Evolutionary conservation across 2,888 invertebrate species (phyloP).

Genomic region (Oligia fasciuncula): DNA sequence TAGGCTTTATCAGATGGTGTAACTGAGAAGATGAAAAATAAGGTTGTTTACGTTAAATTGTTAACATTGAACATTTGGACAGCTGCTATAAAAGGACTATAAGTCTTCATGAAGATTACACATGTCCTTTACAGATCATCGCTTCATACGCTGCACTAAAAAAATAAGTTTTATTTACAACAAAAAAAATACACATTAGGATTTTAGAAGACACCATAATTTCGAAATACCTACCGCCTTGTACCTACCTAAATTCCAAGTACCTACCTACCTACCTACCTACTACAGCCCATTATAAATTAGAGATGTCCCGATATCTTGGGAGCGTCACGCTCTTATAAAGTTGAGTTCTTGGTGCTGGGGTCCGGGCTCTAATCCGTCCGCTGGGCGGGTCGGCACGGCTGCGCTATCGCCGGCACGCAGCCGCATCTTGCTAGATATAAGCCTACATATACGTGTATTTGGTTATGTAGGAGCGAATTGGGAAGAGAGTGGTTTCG

Average conservation of each 20-base stretch:
- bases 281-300: constrained; percentile 54
- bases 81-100: background rate
- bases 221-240: background rate
- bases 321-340: constrained; percentile 64
- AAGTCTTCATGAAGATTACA: background rate
- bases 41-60: background rate
- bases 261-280: constrained; percentile 14
- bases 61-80: constrained; percentile 2
- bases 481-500: constrained; percentile 40
- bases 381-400: constrained; percentile 78
- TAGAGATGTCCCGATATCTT: constrained; percentile 67
- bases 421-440: constrained; percentile 72
- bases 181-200: too few species aligned
- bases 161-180: too few species aligned
- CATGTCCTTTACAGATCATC: background rate
- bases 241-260: background rate
- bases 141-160: background rate
- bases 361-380: constrained; percentile 81
- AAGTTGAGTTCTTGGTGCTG: constrained; percentile 74
- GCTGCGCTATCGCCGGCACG: constrained; percentile 77
- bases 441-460: constrained; percentile 58
- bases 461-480: constrained; percentile 58
- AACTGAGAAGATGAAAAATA: background rate
- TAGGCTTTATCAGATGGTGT: constrained; percentile 14
- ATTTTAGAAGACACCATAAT: background rate